Evolutionary conservation across 2,113 vertebrate genomes (phyloP), one percentile per base, ranked within the genome.

Genomic region (Seriola quinqueradiata): DNA sequence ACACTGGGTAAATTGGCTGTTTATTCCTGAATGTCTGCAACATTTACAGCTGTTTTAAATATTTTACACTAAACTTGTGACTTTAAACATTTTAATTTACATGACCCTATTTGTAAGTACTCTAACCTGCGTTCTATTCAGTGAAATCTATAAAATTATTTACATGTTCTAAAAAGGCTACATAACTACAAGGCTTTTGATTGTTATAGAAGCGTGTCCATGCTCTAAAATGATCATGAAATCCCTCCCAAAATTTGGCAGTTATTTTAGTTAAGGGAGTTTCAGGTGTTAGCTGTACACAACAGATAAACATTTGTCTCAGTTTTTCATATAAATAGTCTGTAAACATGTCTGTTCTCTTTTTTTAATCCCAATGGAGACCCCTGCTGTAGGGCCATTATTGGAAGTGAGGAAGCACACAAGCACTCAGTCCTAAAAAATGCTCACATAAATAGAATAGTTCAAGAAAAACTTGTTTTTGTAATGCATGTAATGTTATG

Each of bases 221-320:
- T 38, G 48, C 54, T 77, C 55, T 8, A 55, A 59, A 50, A 54
- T 63, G 2, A 78, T 46, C 12, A 25, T 28, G n/a, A 69, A 64
- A 78, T 57, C 54, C 36, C 34, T 57, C 1, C 23, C 12, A 4
- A 34, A 59, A 58, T 71, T 54, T 69, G 70, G 38, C 81, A 78
- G 60, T 70, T 75, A 65, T 80, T 66, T 42, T 11, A 50, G 44
- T 21, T 78, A 12, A 60, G 70, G 25, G 58, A 60, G 44, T 34
- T 77, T 52, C 58, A 69, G 34, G 21, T 68, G 65, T 65, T 72
- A 9, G 55, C 67, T 82, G 48, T 54, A 70, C 44, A 44, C 21
- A 64, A 58, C 32, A 42, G 58, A 82, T 82, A 75, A 67, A 19
- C 14, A 3, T 19, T 59, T 65, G 10, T 52, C 6, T 50, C 50